phyloP scores from a whole-genome alignment of 2,888 invertebrate species.

The Phengaris arion region DNA sequence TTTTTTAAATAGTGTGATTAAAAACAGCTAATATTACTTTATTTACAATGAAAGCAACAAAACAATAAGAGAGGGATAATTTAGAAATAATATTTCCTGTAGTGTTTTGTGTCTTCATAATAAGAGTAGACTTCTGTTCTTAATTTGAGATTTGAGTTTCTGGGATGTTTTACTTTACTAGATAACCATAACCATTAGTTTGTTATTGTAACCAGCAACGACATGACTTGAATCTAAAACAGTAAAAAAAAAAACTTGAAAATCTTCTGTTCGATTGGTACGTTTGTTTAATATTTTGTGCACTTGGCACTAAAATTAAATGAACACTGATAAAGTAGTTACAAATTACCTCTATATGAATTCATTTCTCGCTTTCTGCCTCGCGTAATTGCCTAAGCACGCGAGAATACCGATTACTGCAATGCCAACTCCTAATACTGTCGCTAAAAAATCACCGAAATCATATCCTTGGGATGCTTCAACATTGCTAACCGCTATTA shows the following conservation, averaged over 20 bases:
- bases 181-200: not conserved
- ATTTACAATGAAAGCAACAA: not conserved
- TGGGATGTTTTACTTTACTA: not conserved
- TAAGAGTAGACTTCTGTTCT: not conserved
- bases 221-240: not conserved
- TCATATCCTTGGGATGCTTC: slow-evolving; percentile 80
- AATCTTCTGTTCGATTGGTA: not conserved
- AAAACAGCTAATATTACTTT: not conserved
- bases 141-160: not conserved
- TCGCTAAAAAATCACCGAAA: slow-evolving; percentile 84
- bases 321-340: not conserved
- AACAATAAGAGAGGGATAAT: not conserved
- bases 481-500: slow-evolving; percentile 62
- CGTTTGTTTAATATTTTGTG: not conserved
- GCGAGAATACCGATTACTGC: slow-evolving; percentile 81
- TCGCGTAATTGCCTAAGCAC: slow-evolving; percentile 84
- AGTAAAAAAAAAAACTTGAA: slow-evolving; percentile 1
- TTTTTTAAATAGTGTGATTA: not conserved
- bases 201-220: not conserved
- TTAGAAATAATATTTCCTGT: not conserved
- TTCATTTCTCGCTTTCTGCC: slow-evolving; percentile 78
- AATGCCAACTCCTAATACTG: slow-evolving; percentile 81
- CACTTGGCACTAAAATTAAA: not conserved
- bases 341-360: slow-evolving; percentile 56
- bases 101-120: not conserved